phyloP scores from a whole-genome alignment of 2,113 vertebrate species.

The Sardina pilchardus region DNA sequence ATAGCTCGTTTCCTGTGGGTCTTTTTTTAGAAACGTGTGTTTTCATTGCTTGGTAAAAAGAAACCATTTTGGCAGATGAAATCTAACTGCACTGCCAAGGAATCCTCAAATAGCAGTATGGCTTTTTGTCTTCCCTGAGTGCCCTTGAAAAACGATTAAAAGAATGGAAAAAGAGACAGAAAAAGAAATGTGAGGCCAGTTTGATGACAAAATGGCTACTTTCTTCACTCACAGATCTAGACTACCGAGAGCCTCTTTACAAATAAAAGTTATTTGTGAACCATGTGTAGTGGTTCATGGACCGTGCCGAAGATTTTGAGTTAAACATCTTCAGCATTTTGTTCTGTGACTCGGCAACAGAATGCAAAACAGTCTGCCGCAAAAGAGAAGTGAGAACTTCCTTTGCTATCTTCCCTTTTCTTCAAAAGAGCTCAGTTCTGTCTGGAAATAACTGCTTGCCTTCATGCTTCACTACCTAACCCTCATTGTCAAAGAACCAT shows the following conservation, averaged over 20 bases:
- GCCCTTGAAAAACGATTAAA: constrained; percentile 69
- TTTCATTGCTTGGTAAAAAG: constrained; percentile 55
- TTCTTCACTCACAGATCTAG: constrained; percentile 50
- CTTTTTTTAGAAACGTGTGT: constrained; percentile 50
- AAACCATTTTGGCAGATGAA: constrained; percentile 51
- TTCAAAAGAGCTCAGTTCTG: not conserved
- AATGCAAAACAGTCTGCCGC: not conserved
- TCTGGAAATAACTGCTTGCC: not conserved
- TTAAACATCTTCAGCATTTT: not conserved
- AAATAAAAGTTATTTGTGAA: constrained; percentile 48
- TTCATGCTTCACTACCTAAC: not conserved
- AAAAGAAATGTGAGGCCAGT: constrained; percentile 43
- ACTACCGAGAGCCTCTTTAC: constrained; percentile 36
- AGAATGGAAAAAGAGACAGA: constrained; percentile 57
- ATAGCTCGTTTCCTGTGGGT: constrained; percentile 43
- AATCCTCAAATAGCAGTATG: constrained; percentile 54
- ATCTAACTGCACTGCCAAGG: constrained; percentile 45
- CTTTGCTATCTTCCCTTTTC: not conserved
- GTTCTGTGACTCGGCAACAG: not conserved
- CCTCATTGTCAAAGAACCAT: not conserved
- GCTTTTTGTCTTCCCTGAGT: constrained; percentile 52
- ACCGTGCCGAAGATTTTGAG: not conserved
- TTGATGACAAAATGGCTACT: not conserved
- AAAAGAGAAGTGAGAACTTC: not conserved
- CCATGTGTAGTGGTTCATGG: not conserved